Evolutionary conservation across 2,888 invertebrate species (phyloP), one percentile per base, ranked within the genome.

Genomic region (Chalcosyrphus nemorum): DNA sequence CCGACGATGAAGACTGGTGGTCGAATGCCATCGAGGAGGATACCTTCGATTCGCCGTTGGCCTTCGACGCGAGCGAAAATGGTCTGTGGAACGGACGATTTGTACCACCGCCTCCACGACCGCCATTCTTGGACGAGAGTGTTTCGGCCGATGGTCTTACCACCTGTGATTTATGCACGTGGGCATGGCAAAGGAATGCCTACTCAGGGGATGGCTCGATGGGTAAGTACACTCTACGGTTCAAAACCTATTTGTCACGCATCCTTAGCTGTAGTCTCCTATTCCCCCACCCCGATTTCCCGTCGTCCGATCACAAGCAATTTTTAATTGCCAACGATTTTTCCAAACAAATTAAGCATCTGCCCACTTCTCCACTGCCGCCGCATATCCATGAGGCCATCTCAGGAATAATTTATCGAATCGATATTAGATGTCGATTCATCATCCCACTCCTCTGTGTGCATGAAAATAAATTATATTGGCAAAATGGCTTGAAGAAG

Each of bases 151-250:
- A 95, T 91, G 95, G 95, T 80, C 93, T 95, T 87, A 95, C 95
- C 88, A 95, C 95, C 89, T 95, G 95, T 91, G 95, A 95, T 92
- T 93, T 95, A 87, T 95, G 95, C 91, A 93, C 94, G 87, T 95
- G 95, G 95, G 95, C 95, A 88, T 94, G 94, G 93, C 93, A 93
- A 89, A 92, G 93, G 89, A 93, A 93, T 91, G 92, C 92, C 88
- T 93, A 92, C 91, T 93, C 92, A 80, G 90, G 93, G 86, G 94
- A 94, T 87, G 93, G 93, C 86, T 93, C 93, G 86, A 92, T 93
- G 89, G 94, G 94, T 94, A 89, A 92, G 93, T 92, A 57, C 70
- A 54, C 9, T 61, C 19, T 77, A 15, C 56, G 57, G 4, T 13
- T 59, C 35, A 66, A 71, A 71, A 63, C 70, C 81, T 82, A 82